A percentile compares a stretch with the other conserved stretches of the same genome.
phyloP scores from a whole-genome alignment of 2,888 invertebrate genomes.

The Epinotia nisella region DNA sequence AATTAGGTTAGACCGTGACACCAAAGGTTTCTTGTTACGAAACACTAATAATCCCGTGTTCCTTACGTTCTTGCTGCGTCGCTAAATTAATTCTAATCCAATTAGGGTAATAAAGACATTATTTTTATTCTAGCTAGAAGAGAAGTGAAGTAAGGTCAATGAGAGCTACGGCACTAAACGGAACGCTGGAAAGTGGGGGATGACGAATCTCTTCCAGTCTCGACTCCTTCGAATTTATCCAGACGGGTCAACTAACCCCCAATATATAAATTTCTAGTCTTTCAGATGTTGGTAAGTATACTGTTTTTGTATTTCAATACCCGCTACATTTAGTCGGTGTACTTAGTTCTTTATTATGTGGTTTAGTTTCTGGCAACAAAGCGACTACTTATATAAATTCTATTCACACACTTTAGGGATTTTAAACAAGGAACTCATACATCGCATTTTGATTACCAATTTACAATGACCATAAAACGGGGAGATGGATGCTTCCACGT shows the following conservation, averaged over 20 bases:
- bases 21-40: constrained; percentile 42
- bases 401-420: too few relatives aligned
- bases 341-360: too few relatives aligned
- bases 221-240: constrained; percentile 3
- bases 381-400: too few relatives aligned
- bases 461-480: constrained; percentile 3
- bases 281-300: too few relatives aligned
- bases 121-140: constrained; percentile 22
- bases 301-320: too few relatives aligned
- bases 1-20: constrained; percentile 37
- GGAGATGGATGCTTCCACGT: too few relatives aligned
- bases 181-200: neutral
- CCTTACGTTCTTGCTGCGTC: constrained; percentile 23
- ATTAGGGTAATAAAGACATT: constrained; percentile 37
- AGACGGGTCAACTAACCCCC: neutral
- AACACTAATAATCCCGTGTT: constrained; percentile 34
- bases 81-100: constrained; percentile 35
- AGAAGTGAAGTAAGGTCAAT: too few relatives aligned
- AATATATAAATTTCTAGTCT: too few relatives aligned
- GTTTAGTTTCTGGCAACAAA: too few relatives aligned
- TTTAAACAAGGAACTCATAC: too few relatives aligned
- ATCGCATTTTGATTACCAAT: constrained; percentile 3
- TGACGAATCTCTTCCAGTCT: constrained; percentile 11
- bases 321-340: too few relatives aligned
- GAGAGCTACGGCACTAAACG: too few relatives aligned